Percentiles rank a stretch among this genome's conserved stretches.
Evolutionary conservation across 2,888 invertebrate genomes (phyloP).

Genomic region (Hybos culiciformis): DNA sequence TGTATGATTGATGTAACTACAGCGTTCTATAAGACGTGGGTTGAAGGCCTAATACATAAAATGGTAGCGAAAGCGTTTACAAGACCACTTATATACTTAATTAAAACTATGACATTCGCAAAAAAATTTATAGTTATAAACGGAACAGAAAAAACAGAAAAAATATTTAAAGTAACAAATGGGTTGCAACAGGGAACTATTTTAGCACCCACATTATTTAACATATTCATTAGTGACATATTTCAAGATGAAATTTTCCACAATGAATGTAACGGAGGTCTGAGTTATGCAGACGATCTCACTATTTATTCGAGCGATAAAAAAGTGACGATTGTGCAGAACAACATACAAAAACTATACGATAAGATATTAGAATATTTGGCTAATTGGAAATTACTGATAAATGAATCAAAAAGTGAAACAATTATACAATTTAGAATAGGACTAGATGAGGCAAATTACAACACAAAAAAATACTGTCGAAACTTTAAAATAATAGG

Average conservation of each 20-base stretch:
- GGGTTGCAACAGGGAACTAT: not conserved
- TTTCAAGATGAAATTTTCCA: not conserved
- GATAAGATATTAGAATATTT: too few relatives aligned
- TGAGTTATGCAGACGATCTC: not conserved
- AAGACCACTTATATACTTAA: not conserved
- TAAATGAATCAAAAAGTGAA: too few relatives aligned
- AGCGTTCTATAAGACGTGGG: not conserved
- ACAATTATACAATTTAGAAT: too few relatives aligned
- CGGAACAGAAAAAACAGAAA: not conserved
- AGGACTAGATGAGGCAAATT: too few relatives aligned
- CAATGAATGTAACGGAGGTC: not conserved
- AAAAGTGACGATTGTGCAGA: too few relatives aligned
- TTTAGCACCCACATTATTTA: not conserved
- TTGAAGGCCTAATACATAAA: not conserved
- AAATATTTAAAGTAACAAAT: not conserved
- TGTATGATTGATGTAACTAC: too few relatives aligned
- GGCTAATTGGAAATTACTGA: too few relatives aligned
- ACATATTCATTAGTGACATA: not conserved
- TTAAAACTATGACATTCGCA: not conserved
- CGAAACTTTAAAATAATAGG: too few relatives aligned
- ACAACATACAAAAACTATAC: too few relatives aligned
- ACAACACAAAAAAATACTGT: too few relatives aligned
- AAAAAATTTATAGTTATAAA: not conserved
- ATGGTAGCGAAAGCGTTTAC: not conserved
- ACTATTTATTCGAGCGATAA: too few relatives aligned